Evolutionary conservation across 1,140 invertebrate species (phyloP), one percentile per base, ranked within the genome.

Genomic region (Pentalonia nigronervosa): DNA sequence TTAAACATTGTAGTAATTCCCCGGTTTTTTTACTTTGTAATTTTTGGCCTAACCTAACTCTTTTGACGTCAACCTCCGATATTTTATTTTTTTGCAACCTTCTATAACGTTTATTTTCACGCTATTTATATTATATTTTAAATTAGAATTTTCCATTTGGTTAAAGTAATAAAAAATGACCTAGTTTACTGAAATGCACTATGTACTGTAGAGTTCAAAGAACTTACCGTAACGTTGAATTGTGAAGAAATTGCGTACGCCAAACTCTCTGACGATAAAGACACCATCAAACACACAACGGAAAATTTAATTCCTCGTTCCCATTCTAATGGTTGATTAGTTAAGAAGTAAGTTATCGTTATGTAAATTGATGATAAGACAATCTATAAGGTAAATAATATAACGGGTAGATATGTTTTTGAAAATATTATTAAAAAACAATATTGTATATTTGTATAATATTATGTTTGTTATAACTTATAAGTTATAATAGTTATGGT

Each of bases 201-300:
- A 41, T 25, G 7, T 1, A 34, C 21, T 53, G 21, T 48, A 30
- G 2, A n/a, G 25, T 0, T 89, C 8, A 6, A 53, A 48, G 36
- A 94, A 96, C 97, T 96, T 96, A 98, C 97, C 94, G 97, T 96
- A 93, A 97, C 96, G 95, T 96, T 97, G 1, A 98, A 95, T 34
- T 96, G 96, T 25, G 97, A 97, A 7, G 96, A 97, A 94, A 98
- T 96, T 2, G 97, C 95, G 7, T 97, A 95, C 2, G 96, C 97
- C 95, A 98, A 96, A 94, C 97, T 97, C 94, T 98, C 97, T 0
- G 97, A 97, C 60, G 97, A 97, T 1, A 98, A 95, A 1, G 96
- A 96, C 8, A 97, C 97, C 50, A 97, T 93, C 53, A 97, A 95
- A 93, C 97, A 97, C 34, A 97, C 96, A 2, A 95, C 94, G 48